These are phyloP conservation scores for Riptortus pedestris DNA, from an alignment of 1,140 invertebrate genomes.

Conservation along the genomic window DNA sequence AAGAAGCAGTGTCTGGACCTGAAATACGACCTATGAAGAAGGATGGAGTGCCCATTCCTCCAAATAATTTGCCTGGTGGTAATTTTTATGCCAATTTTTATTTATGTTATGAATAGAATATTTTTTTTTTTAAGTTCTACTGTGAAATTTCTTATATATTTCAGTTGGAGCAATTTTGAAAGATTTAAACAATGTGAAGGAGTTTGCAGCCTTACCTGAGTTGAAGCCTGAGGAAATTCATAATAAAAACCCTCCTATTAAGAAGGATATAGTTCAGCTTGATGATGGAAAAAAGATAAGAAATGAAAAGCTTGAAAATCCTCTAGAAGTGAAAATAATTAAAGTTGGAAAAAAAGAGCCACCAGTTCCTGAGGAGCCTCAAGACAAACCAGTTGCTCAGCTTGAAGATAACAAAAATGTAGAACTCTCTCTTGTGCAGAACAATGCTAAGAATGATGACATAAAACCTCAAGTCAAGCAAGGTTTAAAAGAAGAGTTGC, in stretches of 20 bases:
- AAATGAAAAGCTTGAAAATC: slow-evolving; percentile 13
- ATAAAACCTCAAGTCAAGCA: neutral
- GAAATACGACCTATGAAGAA: neutral
- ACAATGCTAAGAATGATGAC: slow-evolving; percentile 24
- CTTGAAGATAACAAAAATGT: too few species aligned
- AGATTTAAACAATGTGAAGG: slow-evolving; percentile 23
- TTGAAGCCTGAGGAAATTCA: slow-evolving; percentile 3
- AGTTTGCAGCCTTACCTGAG: slow-evolving; percentile 20
- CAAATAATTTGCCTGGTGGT: neutral
- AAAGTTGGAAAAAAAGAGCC: slow-evolving; percentile 40
- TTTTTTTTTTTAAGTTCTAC: neutral
- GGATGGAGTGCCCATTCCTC: neutral
- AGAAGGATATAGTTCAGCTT: slow-evolving; percentile 4
- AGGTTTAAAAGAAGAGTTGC: slow-evolving; percentile 6
- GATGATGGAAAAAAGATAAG: neutral
- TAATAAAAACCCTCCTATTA: slow-evolving; percentile 5
- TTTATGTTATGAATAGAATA: neutral
- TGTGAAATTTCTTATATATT: neutral
- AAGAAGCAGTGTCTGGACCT: slow-evolving; percentile 39
- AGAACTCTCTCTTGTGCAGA: too few species aligned
- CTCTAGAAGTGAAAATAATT: slow-evolving; percentile 15
- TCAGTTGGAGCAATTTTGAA: slow-evolving; percentile 22
- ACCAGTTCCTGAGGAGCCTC: slow-evolving; percentile 43
- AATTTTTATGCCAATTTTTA: too few species aligned
- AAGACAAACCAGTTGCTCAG: too few species aligned